phyloP scores from a whole-genome alignment of 2,888 invertebrate genomes.

The Chrysolina haemoptera region DNA sequence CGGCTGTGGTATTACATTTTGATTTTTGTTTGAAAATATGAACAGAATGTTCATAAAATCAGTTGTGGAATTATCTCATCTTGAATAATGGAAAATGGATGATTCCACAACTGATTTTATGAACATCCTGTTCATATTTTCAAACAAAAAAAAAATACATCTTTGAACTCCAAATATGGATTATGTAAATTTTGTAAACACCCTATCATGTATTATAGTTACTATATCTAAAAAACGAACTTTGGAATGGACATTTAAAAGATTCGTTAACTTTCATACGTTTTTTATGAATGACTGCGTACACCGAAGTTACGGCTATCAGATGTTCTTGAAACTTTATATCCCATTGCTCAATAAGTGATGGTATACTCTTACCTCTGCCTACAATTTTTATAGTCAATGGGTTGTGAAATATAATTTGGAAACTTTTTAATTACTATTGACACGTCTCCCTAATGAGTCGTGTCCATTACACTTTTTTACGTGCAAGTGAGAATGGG shows the following conservation, averaged over 20 bases:
- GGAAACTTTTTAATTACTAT: conserved; percentile 23
- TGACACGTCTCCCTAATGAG: conserved; percentile 25
- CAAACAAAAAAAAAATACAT: too few species aligned
- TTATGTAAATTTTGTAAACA: neutral
- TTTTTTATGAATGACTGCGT: conserved; percentile 15
- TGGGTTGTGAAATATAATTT: conserved; percentile 27
- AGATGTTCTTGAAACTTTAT: conserved; percentile 30
- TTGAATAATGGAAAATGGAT: too few species aligned
- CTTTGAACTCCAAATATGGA: too few species aligned
- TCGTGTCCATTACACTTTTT: conserved; percentile 18
- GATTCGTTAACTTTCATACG: conserved; percentile 15
- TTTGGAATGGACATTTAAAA: neutral
- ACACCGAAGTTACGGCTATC: conserved; percentile 29
- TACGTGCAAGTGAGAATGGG: neutral
- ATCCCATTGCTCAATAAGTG: conserved; percentile 26
- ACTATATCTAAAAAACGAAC: neutral
- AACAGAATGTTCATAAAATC: too few species aligned
- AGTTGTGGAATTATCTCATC: too few species aligned
- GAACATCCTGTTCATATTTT: too few species aligned
- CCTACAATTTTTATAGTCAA: conserved; percentile 24
- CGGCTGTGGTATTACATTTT: too few species aligned
- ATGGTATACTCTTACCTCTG: conserved; percentile 20
- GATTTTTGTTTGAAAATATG: too few species aligned
- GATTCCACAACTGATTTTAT: too few species aligned
- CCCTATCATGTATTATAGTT: neutral